Conservation (phyloP, 2,797 vertebrate species). For the Zenarchopterus dispar region DNA sequence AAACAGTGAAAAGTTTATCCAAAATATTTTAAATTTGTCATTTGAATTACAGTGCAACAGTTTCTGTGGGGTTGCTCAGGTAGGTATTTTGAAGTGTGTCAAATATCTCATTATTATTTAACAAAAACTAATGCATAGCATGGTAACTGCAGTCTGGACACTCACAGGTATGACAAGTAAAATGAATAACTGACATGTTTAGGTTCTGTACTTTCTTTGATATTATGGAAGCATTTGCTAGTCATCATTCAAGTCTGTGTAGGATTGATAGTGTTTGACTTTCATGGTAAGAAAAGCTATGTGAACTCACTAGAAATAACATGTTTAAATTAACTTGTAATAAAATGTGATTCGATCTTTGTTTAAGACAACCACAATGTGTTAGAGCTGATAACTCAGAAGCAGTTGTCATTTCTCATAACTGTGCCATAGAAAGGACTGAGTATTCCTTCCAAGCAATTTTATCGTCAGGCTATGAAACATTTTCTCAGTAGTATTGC, state of each 20-base stretch:
- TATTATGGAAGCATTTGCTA: background rate
- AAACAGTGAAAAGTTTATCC: slow-evolving; percentile 8
- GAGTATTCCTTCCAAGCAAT: too few species aligned
- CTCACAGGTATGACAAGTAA: slow-evolving; percentile 6
- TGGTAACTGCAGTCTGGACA: slow-evolving; percentile 14
- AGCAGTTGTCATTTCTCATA: too few species aligned
- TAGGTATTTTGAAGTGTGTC: slow-evolving; percentile 78
- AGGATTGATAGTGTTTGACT: slow-evolving; percentile 8
- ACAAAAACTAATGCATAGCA: slow-evolving; percentile 53
- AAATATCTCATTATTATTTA: slow-evolving; percentile 45
- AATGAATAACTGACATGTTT: slow-evolving; percentile 11
- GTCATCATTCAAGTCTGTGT: slow-evolving; percentile 2
- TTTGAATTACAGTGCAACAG: slow-evolving; percentile 93
- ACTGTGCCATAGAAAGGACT: too few species aligned
- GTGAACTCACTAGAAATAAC: too few species aligned
- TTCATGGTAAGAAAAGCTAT: too few species aligned
- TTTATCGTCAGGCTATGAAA: too few species aligned
- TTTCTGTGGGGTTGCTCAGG: slow-evolving; percentile 98
- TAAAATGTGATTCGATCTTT: too few species aligned
- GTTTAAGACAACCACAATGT: too few species aligned
- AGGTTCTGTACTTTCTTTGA: slow-evolving; percentile 2
- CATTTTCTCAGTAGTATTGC: too few species aligned
- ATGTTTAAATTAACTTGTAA: too few species aligned
- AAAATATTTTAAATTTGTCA: slow-evolving; percentile 58
- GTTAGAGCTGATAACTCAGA: too few species aligned